Evolutionary conservation across 1,140 invertebrate species (phyloP), one percentile per base, ranked within the genome.

Genomic region (Schlechtendalia chinensis): DNA sequence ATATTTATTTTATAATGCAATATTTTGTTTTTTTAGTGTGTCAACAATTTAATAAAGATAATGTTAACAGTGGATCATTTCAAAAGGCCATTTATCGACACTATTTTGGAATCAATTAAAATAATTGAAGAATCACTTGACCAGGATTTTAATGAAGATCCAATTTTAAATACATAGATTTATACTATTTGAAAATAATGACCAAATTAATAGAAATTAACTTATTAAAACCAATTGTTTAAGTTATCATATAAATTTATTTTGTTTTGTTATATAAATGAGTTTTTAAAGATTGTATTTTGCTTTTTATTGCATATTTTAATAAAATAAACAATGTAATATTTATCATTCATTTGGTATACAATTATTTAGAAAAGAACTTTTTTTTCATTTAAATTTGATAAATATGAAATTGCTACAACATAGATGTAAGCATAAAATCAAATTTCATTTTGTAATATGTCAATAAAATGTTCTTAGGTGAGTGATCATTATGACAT

Each of bases 11-110:
- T 29, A 11, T 54, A 14, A 2, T 65, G 16, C 29, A 53, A 16
- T 24, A 72, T 22, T 58, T 80, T 58, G 4, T 71, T 81, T 74
- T 80, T 87, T 82, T 83, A 91, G 89, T 89, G 90, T 82, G 86
- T 94, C 84, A 90, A 93, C 82, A 89, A 92, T 74, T 86, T 93
- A 67, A 91, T 94, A 61, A 83, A 88, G 39, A 90, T 87, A 47
- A 91, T 94, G 88, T 85, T 95, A 67, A 91, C 91, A 84, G 90
- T 92, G 4, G 91, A 93, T 87, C 89, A 91, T 58, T 89, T 90
- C 86, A 92, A 94, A 84, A 86, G 93, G 72, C 93, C 93, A 11
- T 94, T 90, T 81, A 90, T 92, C 82, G 90, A 91, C 81, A 89
- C 87, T 83, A 88, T 92, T 63, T 63, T 79, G 24, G 16, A 47